These are phyloP conservation scores for Actinernus sp. DNA, from an alignment of 92 coral and sea anemone species.

Conservation along the genomic window DNA sequence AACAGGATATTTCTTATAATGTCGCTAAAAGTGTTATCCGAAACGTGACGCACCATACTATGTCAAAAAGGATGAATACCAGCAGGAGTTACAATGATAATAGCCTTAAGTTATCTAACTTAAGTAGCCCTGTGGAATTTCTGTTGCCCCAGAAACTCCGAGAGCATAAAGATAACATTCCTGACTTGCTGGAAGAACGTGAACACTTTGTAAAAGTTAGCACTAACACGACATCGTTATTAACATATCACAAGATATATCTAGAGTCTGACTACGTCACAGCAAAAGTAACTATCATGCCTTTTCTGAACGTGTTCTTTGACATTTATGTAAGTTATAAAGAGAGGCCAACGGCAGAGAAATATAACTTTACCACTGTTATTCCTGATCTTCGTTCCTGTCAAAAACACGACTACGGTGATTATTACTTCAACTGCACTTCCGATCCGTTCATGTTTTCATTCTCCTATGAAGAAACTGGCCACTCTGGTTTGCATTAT, in stretches of 20 bases:
- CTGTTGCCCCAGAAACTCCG: too few relatives aligned
- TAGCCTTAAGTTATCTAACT: too few relatives aligned
- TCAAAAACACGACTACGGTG: background rate
- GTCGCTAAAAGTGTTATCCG: too few relatives aligned
- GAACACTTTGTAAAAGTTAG: conserved; percentile 27
- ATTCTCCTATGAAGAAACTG: conserved; percentile 46
- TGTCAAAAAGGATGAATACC: too few relatives aligned
- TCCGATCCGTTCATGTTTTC: conserved; percentile 46
- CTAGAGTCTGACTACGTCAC: conserved; percentile 28
- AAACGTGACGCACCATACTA: too few relatives aligned
- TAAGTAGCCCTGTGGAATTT: too few relatives aligned
- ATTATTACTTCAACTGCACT: conserved; percentile 18
- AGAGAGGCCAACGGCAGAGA: conserved; percentile 34
- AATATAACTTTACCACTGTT: conserved; percentile 8
- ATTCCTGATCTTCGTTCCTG: conserved; percentile 58
- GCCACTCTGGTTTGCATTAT: conserved; percentile 59
- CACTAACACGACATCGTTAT: conserved; percentile 2
- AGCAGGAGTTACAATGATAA: too few relatives aligned
- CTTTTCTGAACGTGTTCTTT: conserved; percentile 13
- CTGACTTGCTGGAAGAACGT: too few relatives aligned
- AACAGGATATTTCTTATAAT: too few relatives aligned
- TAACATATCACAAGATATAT: conserved; percentile 40
- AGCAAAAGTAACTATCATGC: conserved; percentile 14
- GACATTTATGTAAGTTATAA: conserved; percentile 39
- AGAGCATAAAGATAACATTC: too few relatives aligned